A percentile compares a stretch with the other conserved stretches of the same genome.
Conservation (phyloP, 1,140 invertebrate genomes). For the Micrasema minimum region DNA sequence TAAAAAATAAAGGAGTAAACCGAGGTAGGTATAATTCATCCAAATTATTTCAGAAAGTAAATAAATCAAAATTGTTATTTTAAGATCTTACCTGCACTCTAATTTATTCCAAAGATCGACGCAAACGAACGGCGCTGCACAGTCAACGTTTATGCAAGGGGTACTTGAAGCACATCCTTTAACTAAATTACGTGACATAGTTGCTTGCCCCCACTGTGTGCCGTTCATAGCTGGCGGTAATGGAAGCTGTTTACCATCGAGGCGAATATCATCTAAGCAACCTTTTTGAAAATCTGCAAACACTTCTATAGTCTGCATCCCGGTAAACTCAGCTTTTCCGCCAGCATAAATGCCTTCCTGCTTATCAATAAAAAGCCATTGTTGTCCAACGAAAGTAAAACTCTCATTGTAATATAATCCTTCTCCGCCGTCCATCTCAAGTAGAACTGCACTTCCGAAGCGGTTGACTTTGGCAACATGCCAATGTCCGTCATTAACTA, state of each 20-base stretch:
- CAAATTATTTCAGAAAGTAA: no score
- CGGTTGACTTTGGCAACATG: constrained; percentile 90
- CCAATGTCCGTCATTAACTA: constrained; percentile 97
- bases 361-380: constrained; percentile 91
- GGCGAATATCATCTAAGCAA: constrained; percentile 73
- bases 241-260: constrained; percentile 92
- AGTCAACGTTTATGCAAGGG: constrained; percentile 91
- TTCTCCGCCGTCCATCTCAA: constrained; percentile 95
- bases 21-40: no score
- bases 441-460: constrained; percentile 90
- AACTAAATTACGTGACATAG: constrained; percentile 90
- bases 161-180: constrained; percentile 93
- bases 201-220: constrained; percentile 93
- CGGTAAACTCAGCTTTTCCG: constrained; percentile 94
- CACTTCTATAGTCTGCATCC: constrained; percentile 90
- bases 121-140: constrained; percentile 93
- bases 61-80: not conserved
- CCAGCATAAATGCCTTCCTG: constrained; percentile 95
- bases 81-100: constrained; percentile 86
- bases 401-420: constrained; percentile 94
- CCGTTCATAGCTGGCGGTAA: constrained; percentile 92
- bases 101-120: constrained; percentile 96
- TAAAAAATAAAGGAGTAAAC: no score
- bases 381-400: constrained; percentile 89
- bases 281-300: constrained; percentile 92